A percentile compares a stretch with the other conserved stretches of the same genome.
phyloP scores from a whole-genome alignment of 2,888 invertebrate genomes.

The Tetranychus truncatus region DNA sequence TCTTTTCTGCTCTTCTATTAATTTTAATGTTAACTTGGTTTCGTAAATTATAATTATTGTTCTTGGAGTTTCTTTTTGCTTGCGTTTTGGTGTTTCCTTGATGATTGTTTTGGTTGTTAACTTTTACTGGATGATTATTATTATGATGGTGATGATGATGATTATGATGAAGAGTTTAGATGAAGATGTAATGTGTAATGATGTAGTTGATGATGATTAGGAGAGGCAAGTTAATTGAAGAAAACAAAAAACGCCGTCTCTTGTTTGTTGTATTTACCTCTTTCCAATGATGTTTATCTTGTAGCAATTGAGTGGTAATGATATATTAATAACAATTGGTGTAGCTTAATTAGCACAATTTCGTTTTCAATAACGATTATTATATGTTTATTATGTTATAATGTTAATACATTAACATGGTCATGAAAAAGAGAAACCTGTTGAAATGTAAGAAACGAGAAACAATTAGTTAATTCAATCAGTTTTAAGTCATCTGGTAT shows the following conservation, averaged over 20 bases:
- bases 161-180: not conserved
- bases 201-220: not conserved
- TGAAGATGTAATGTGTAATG: no score
- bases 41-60: no score
- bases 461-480: no score
- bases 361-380: no score
- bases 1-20: not conserved
- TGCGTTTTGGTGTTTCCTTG: not conserved
- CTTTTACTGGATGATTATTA: not conserved
- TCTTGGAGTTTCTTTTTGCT: not conserved
- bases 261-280: not conserved
- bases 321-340: not conserved
- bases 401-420: no score
- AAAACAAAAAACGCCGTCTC: not conserved
- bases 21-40: no score
- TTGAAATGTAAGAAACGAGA: no score
- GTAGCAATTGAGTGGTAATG: not conserved
- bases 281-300: not conserved
- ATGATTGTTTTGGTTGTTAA: not conserved
- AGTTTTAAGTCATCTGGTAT: no score
- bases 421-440: no score
- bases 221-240: not conserved
- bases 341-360: no score
- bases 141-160: not conserved
- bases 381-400: no score